Base-by-base conservation (phyloP, 1,140 invertebrate genomes). In the Trichomalopsis sarcophagae region DNA sequence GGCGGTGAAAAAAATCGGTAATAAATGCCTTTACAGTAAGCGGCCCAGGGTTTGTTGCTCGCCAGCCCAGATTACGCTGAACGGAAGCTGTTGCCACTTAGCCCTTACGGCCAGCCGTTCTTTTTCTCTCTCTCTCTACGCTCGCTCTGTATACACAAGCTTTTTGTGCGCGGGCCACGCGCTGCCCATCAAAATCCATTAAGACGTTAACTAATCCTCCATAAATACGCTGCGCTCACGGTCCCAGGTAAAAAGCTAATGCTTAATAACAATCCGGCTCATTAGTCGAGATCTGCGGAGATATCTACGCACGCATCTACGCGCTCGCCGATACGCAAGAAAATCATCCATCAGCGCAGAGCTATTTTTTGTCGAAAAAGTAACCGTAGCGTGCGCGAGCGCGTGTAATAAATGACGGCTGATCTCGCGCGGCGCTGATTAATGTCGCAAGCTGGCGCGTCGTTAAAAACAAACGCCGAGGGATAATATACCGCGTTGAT, bases 11-110 rank as follows among this genome's bases (percentile, higher is more conserved):
- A 79, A 84, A 79, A 55, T 78, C 21, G 68, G 50, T 84, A 84
- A 84, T 79, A 79, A 84, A 84, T 84, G 76, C 82, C 55, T 84
- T 84, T 84, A 77, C 82, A 62, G 68, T 71, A 30, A 36, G 33
- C 33, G 62, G 40, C n/a, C 33, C 5, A 79, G 76, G 36, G 75
- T 71, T 77, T 77, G 82, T 77, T 73, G 44, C 40, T 44, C 6
- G 6, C 9, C 9, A 9, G 73, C 11, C 5, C 30, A 30, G 40
- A 71, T 69, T 84, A 73, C 17, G 17, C 78, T 73, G 76, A 84
- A 79, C 82, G 66, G 76, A 79, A 84, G 75, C 82, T 17, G 36
- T 62, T 62, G 36, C 74, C 82, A 84, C 82, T 84, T 84, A 84
- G 50, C 50, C 50, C 50, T 55, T 5, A 68, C 30, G 7, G 40